Percentiles rank a stretch among this genome's conserved stretches.
phyloP scores from a whole-genome alignment of 2,888 invertebrate genomes.

The Cremastinae sp. region DNA sequence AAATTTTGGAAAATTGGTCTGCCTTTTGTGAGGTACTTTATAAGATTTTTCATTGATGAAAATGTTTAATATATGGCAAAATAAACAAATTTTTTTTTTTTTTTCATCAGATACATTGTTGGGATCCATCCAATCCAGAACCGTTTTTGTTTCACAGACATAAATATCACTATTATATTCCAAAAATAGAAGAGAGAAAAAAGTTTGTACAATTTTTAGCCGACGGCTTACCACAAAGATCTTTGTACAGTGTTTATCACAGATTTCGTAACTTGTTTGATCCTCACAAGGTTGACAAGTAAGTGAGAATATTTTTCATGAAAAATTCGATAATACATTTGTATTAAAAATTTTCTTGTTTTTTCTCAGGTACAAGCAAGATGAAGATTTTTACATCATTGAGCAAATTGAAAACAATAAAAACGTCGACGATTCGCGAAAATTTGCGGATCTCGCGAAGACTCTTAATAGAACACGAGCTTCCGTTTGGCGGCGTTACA shows the following conservation, averaged over 20 bases:
- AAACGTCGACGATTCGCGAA: slow-evolving; percentile 62
- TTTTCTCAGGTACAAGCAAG: slow-evolving; percentile 65
- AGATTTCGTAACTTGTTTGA: slow-evolving; percentile 71
- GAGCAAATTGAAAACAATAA: slow-evolving; percentile 65
- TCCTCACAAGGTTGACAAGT: slow-evolving; percentile 62
- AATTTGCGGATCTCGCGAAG: slow-evolving; percentile 70
- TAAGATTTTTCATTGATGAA: background rate
- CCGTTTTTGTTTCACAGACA: slow-evolving; percentile 71
- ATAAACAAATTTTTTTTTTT: slow-evolving; percentile 9
- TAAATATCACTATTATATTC: slow-evolving; percentile 59
- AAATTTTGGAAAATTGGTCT: slow-evolving; percentile 69
- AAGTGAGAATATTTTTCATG: too few relatives aligned
- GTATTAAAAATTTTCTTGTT: too few relatives aligned
- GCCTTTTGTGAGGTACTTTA: slow-evolving; percentile 68
- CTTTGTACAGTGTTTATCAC: slow-evolving; percentile 75
- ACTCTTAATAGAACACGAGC: slow-evolving; percentile 73
- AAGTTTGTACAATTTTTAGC: slow-evolving; percentile 76
- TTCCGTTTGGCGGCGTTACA: slow-evolving; percentile 75
- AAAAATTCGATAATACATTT: too few relatives aligned
- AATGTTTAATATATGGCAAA: too few relatives aligned
- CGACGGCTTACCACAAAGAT: slow-evolving; percentile 70
- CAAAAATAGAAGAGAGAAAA: slow-evolving; percentile 64
- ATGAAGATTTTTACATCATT: slow-evolving; percentile 72
- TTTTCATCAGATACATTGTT: slow-evolving; percentile 69
- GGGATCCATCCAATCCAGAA: slow-evolving; percentile 63